These are phyloP conservation scores for Dinocampus coccinellae DNA, from an alignment of 2,888 invertebrate genomes.

Conservation along the genomic window DNA sequence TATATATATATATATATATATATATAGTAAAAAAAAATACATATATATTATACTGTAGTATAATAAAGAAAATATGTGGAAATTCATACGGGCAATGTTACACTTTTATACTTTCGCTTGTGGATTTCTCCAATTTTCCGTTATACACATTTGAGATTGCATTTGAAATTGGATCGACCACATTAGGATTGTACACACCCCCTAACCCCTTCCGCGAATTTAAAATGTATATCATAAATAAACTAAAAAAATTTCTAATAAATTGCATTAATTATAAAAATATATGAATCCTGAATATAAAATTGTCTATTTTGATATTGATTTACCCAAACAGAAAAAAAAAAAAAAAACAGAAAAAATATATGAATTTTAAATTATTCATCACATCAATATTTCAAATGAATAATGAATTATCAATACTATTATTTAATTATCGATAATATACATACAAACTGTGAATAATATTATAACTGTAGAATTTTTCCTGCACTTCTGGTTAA, in stretches of 20 bases:
- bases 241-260: too few species aligned
- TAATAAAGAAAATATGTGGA: slow-evolving; percentile 32
- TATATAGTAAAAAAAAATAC: background rate
- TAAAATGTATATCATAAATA: too few species aligned
- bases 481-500: background rate
- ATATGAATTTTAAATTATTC: background rate
- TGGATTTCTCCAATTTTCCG: slow-evolving; percentile 67
- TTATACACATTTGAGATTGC: slow-evolving; percentile 59
- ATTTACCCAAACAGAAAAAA: too few species aligned
- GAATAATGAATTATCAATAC: slow-evolving; percentile 44
- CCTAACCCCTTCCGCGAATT: too few species aligned
- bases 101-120: slow-evolving; percentile 59
- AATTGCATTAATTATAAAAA: too few species aligned
- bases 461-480: background rate
- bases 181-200: slow-evolving; percentile 38
- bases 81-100: slow-evolving; percentile 46
- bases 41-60: slow-evolving; percentile 1
- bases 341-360: too few species aligned
- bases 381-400: slow-evolving; percentile 41
- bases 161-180: slow-evolving; percentile 61
- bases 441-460: too few species aligned
- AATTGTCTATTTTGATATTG: too few species aligned
- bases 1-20: slow-evolving; percentile 7
- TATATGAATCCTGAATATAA: too few species aligned
- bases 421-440: background rate